Evolutionary conservation across 2,888 invertebrate genomes (phyloP).

Genomic region (Drosophila stalkeri): DNA sequence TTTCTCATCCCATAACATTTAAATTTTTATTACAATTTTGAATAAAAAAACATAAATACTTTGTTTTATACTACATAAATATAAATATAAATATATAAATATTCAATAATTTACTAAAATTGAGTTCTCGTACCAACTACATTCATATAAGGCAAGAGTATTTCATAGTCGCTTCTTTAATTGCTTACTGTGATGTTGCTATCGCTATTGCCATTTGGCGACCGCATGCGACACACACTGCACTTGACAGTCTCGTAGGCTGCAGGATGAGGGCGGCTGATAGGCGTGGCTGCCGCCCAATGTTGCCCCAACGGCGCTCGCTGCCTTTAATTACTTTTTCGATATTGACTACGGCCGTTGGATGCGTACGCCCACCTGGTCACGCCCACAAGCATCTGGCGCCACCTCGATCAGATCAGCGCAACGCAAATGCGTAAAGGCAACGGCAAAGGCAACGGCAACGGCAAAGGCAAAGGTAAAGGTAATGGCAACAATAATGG

Average conservation of each 20-base stretch:
- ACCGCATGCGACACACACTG: constrained; percentile 76
- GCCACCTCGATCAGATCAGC: constrained; percentile 62
- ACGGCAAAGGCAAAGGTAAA: neutral
- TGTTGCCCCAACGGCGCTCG: constrained; percentile 38
- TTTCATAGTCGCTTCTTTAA: constrained; percentile 9
- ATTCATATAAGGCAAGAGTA: constrained; percentile 22
- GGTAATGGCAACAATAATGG: neutral
- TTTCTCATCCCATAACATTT: no score
- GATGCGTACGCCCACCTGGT: constrained; percentile 57
- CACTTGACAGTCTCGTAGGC: constrained; percentile 62
- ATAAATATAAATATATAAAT: no score
- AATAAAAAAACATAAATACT: no score
- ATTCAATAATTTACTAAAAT: no score
- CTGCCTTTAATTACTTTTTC: constrained; percentile 77
- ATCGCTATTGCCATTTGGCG: constrained; percentile 60
- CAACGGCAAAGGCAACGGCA: neutral
- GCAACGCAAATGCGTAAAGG: neutral
- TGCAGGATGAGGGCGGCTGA: constrained; percentile 12
- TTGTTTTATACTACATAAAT: no score
- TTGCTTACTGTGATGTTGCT: constrained; percentile 4
- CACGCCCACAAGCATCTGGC: constrained; percentile 57
- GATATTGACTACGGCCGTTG: constrained; percentile 54
- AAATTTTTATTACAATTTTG: no score
- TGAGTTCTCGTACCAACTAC: neutral
- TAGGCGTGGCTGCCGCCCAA: constrained; percentile 51